Evolutionary conservation across 1,140 invertebrate genomes (phyloP), one percentile per base, ranked within the genome.

Genomic region (Parasteatoda tepidariorum): DNA sequence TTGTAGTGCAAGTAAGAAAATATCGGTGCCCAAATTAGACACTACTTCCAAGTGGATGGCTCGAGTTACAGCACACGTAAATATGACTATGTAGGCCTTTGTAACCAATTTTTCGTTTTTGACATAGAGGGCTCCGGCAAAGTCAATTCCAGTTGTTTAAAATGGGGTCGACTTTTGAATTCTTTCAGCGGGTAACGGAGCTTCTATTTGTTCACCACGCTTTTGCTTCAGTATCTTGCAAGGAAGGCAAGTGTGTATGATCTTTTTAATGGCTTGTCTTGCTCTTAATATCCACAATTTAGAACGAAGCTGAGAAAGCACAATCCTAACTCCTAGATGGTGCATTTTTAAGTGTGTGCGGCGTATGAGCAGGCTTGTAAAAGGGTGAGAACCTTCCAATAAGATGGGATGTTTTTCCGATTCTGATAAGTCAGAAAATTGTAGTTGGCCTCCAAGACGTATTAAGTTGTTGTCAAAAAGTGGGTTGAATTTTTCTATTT

Each of bases 181-280:
- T 28, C 33, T 4, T 7, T 67, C 64, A 34, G 64, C 24, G 26
- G n/a, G 41, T 28, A 62, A 76, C 5, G 55, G 57, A 41, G 55
- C 70, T 74, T 74, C 48, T n/a, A n/a, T 62, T 26, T 75, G 73
- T 75, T 61, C 22, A n/a, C 30, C 57, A 38, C 57, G 26, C 22
- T 61, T 61, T n/a, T n/a, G n/a, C n/a, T 55, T 62, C 22, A 28
- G 28, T 41, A 62, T 33, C 48, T 75, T 62, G 59, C 33, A 75
- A 15, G 30, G 26, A 5, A 61, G 38, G 31, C 73, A 75, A 11
- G n/a, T 62, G 31, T 30, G 55, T 30, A 75, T 22, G 28, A 76
- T 59, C 18, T 64, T 34, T 34, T 76, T 76, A 6, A 76, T 76
- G 28, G 59, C 57, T 64, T 76, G 57, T 55, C 33, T 28, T 28